Percentiles rank a stretch among this genome's conserved stretches.
Evolutionary conservation across 2,797 vertebrate species (phyloP).

Genomic region (Pterois miles): DNA sequence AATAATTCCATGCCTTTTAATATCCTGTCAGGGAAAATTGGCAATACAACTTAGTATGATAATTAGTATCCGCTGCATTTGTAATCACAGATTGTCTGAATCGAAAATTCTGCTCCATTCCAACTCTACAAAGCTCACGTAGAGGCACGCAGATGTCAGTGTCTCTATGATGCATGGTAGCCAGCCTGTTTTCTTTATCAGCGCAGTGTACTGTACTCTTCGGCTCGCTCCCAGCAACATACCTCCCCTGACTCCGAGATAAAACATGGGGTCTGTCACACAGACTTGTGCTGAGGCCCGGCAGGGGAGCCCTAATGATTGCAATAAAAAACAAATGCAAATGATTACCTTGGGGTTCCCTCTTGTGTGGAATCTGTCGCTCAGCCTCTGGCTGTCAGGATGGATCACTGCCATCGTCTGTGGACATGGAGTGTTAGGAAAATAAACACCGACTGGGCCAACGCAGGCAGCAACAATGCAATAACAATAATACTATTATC

Average conservation of each 20-base stretch:
- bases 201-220: constrained; percentile 64
- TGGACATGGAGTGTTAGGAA: constrained; percentile 72
- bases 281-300: constrained; percentile 66
- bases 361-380: constrained; percentile 77
- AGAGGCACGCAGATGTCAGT: constrained; percentile 62
- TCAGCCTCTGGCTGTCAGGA: constrained; percentile 78
- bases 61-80: constrained; percentile 49
- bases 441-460: constrained; percentile 76
- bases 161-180: constrained; percentile 61
- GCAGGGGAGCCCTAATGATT: constrained; percentile 80
- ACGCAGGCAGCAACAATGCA: constrained; percentile 69
- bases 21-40: constrained; percentile 33
- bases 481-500: constrained; percentile 78
- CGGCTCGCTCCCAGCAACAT: constrained; percentile 71
- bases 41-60: constrained; percentile 38
- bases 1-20: constrained; percentile 38
- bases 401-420: constrained; percentile 79
- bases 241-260: constrained; percentile 77
- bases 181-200: constrained; percentile 70
- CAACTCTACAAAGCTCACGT: constrained; percentile 29
- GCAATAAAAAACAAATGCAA: constrained; percentile 85
- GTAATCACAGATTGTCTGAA: constrained; percentile 49
- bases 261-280: constrained; percentile 82
- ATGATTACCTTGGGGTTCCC: constrained; percentile 84
- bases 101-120: constrained; percentile 21